Evolutionary conservation across 2,797 vertebrate genomes (phyloP).

Genomic region (Salarias fasciatus): DNA sequence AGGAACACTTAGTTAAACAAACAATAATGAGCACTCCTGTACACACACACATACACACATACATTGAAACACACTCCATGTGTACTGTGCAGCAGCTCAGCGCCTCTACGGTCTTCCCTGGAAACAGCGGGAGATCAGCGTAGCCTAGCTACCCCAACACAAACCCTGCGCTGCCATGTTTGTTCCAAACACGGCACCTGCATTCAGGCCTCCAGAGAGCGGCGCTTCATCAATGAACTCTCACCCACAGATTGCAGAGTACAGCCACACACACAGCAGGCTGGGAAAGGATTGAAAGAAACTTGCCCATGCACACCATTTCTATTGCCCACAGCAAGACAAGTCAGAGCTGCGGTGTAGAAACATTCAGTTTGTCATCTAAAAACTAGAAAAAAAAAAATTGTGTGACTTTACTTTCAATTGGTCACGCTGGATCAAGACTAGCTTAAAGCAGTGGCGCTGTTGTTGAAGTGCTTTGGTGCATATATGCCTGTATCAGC

Average conservation of each 20-base stretch:
- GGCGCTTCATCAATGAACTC: constrained; percentile 56
- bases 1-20: constrained; percentile 41
- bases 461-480: constrained; percentile 26
- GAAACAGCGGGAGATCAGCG: constrained; percentile 71
- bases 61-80: constrained; percentile 29
- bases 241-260: constrained; percentile 44
- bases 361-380: constrained; percentile 29
- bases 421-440: constrained; percentile 37
- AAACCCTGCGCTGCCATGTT: constrained; percentile 61
- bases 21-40: constrained; percentile 34
- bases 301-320: constrained; percentile 39
- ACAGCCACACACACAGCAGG: constrained; percentile 21
- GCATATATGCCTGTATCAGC: constrained; percentile 32
- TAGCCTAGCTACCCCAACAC: constrained; percentile 74
- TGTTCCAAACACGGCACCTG: constrained; percentile 65
- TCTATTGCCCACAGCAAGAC: no score
- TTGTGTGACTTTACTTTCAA: constrained; percentile 20
- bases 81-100: constrained; percentile 49
- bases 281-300: constrained; percentile 14
- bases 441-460: constrained; percentile 23
- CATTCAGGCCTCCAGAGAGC: constrained; percentile 57
- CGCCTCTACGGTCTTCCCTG: constrained; percentile 57
- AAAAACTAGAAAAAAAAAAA: constrained; percentile 20
- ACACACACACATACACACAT: constrained; percentile 18
- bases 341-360: constrained; percentile 29